Conservation (phyloP, 2,797 vertebrate genomes). For the Dromococcyx pavoninus region DNA sequence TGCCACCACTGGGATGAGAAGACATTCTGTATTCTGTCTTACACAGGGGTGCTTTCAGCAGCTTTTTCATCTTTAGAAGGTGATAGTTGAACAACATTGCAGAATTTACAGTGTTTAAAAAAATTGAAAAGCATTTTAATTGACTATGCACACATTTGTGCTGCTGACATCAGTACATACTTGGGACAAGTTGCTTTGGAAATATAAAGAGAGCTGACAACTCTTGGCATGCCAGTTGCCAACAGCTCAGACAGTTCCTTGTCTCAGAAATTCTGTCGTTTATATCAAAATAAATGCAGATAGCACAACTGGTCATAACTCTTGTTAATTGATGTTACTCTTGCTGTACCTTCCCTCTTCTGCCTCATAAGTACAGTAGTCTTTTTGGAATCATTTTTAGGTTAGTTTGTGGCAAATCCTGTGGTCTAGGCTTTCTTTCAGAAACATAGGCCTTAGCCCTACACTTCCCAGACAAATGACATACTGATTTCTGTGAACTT, state of each 20-base stretch:
- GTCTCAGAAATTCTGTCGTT: background rate
- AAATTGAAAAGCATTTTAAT: background rate
- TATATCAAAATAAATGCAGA: background rate
- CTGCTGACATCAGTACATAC: background rate
- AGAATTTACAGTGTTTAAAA: background rate
- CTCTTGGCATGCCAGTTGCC: background rate
- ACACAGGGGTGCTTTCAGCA: background rate
- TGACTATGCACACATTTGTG: background rate
- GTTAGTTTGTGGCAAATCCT: background rate
- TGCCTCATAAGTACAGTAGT: background rate
- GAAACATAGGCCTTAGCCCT: background rate
- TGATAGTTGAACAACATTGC: background rate
- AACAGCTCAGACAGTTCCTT: background rate
- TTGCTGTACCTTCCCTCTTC: background rate
- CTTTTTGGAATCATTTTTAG: background rate
- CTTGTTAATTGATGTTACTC: background rate
- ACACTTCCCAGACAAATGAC: background rate
- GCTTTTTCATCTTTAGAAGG: slow-evolving; percentile 5
- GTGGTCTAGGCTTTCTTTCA: background rate
- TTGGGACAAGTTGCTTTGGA: background rate
- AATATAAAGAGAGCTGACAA: background rate
- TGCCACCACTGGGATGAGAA: background rate
- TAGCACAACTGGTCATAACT: background rate
- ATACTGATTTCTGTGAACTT: background rate
- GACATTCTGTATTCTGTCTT: background rate